Evolutionary conservation across 2,113 vertebrate species (phyloP).

Genomic region (Ginglymostoma cirratum): DNA sequence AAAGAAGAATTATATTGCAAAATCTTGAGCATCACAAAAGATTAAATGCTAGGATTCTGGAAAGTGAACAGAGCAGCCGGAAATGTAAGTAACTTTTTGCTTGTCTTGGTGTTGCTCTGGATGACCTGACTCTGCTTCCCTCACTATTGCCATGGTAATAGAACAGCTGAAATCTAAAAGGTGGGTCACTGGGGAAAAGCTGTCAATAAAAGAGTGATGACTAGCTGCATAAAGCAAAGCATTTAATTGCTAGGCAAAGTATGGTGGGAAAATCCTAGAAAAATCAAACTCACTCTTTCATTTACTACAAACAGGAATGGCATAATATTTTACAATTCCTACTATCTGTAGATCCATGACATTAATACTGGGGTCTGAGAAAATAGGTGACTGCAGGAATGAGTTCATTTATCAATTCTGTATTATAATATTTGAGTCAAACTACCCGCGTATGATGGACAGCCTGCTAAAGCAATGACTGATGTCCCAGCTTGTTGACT

Average conservation of each 20-base stretch:
- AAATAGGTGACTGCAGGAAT: neutral
- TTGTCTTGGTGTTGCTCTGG: neutral
- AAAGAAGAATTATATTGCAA: neutral
- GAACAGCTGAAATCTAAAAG: conserved; percentile 1
- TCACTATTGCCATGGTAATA: conserved; percentile 29
- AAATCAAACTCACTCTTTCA: conserved; percentile 2
- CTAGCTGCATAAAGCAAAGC: neutral
- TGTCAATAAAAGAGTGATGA: conserved; percentile 25
- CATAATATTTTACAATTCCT: neutral
- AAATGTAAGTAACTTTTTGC: neutral
- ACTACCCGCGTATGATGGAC: neutral
- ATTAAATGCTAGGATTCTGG: neutral
- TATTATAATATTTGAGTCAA: neutral
- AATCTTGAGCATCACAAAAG: neutral
- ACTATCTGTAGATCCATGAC: neutral
- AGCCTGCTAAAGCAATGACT: neutral
- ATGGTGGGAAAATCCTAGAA: neutral
- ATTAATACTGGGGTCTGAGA: neutral
- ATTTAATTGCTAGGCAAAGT: neutral
- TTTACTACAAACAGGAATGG: neutral
- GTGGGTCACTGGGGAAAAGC: conserved; percentile 4
- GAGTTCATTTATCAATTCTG: neutral
- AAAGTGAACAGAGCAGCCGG: neutral
- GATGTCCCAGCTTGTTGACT: neutral
- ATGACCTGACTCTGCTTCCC: neutral